Base-by-base conservation (phyloP, 2,888 invertebrate species). In the Incurvaria masculella region DNA sequence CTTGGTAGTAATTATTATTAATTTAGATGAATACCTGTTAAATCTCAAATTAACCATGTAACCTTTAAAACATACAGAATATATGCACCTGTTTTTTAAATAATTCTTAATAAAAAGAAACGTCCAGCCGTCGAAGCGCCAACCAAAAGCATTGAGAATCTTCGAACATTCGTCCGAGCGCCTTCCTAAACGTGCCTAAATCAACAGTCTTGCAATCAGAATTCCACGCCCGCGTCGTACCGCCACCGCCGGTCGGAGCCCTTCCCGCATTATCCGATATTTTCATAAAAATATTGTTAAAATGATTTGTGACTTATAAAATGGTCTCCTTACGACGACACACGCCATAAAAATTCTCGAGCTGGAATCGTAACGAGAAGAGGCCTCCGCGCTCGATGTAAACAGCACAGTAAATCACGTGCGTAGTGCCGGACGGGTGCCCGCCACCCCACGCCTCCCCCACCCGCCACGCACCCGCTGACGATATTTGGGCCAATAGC, bases 401-500 rank as follows among this genome's bases (percentile, higher is more conserved):
- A 74, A 76, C 74, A 74, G 68, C 64, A 66, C 73, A 61, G 71
- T 75, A 76, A 75, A 75, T 76, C 74, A 74, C 66, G 61, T 14
- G 65, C 62, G 63, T n/a, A 70, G 65, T 66, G 66, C 62, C n/a
- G n/a, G n/a, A n/a, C n/a, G n/a, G n/a, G n/a, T n/a, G 3, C 33
- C 33, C 33, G 4, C 33, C 33, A 8, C 14, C 11, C 14, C 33
- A 8, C 14, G 6, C 33, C 8, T 14, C 11, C 33, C 8, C 33
- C 33, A 3, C 3, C 33, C 14, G 6, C 33, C 33, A n/a, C 6
- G 61, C 68, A 66, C 65, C 68, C 69, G 71, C 70, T 67, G 68
- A 69, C 72, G 72, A 72, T 74, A 73, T 75, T 74, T 75, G 71
- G 72, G 72, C 69, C 73, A 75, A 75, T 75, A 75, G 72, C 70